phyloP scores from a whole-genome alignment of 2,113 vertebrate species.

The Terrapene triunguis region DNA sequence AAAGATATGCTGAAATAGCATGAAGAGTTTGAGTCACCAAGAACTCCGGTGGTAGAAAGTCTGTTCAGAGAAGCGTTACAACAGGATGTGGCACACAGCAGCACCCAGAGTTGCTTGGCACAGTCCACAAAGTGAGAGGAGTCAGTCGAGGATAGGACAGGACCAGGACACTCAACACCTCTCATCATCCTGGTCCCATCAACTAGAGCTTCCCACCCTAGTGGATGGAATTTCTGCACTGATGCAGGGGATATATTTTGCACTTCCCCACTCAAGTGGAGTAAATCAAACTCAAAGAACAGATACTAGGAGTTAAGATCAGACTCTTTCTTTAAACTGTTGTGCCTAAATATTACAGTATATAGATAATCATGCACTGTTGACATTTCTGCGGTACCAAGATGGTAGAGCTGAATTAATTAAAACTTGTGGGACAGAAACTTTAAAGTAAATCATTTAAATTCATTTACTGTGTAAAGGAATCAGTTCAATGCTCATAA shows the following conservation, averaged over 20 bases:
- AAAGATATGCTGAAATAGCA: background rate
- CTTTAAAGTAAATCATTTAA: background rate
- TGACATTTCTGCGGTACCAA: background rate
- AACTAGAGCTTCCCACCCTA: background rate
- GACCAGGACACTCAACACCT: background rate
- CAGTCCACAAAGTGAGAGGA: background rate
- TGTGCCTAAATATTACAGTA: background rate
- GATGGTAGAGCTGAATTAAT: background rate
- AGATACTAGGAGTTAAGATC: background rate
- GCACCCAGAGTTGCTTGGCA: background rate
- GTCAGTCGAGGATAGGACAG: background rate
- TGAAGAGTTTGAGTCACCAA: background rate
- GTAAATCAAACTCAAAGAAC: background rate
- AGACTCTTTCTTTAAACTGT: background rate
- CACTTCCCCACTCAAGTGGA: background rate
- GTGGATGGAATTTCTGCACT: rapidly evolving
- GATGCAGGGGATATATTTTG: background rate
- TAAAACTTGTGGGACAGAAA: background rate
- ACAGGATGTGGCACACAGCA: background rate
- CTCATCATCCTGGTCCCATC: background rate
- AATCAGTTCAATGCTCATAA: background rate
- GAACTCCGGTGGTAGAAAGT: background rate
- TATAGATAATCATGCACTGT: background rate
- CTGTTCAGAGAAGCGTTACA: background rate
- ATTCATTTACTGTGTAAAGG: background rate